These are phyloP conservation scores for Dendrolimus pini DNA, from an alignment of 2,888 invertebrate genomes.

Conservation along the genomic window DNA sequence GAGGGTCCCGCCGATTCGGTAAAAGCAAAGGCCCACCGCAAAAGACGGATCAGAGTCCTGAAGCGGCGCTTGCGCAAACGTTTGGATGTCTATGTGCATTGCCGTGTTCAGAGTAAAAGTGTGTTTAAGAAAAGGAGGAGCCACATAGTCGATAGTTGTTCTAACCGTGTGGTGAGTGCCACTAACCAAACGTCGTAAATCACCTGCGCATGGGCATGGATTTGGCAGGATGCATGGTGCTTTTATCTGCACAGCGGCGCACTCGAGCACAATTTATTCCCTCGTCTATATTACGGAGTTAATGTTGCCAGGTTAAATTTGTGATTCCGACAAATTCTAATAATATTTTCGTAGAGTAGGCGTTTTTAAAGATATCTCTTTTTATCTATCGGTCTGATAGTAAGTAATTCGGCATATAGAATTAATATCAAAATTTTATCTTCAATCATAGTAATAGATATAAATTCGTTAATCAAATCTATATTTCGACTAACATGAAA, in stretches of 20 bases:
- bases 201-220: slow-evolving; percentile 41
- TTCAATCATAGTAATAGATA: too few relatives aligned
- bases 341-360: too few relatives aligned
- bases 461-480: too few relatives aligned
- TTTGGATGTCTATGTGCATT: slow-evolving; percentile 67
- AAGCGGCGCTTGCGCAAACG: slow-evolving; percentile 60
- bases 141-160: slow-evolving; percentile 40
- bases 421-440: too few relatives aligned
- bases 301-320: not conserved
- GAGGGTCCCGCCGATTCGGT: slow-evolving; percentile 69
- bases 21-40: slow-evolving; percentile 51
- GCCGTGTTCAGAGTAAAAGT: slow-evolving; percentile 47
- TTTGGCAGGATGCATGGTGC: slow-evolving; percentile 42
- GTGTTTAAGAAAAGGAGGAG: slow-evolving; percentile 46
- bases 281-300: slow-evolving; percentile 15
- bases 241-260: slow-evolving; percentile 26
- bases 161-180: slow-evolving; percentile 74
- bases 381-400: too few relatives aligned
- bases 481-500: too few relatives aligned
- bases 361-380: too few relatives aligned
- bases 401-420: too few relatives aligned
- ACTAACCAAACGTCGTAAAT: slow-evolving; percentile 35
- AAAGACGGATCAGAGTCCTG: slow-evolving; percentile 47
- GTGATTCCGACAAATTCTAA: not conserved
- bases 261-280: slow-evolving; percentile 23